These are phyloP conservation scores for Actenoides hombroni DNA, from an alignment of 2,113 vertebrate genomes.

Conservation along the genomic window DNA sequence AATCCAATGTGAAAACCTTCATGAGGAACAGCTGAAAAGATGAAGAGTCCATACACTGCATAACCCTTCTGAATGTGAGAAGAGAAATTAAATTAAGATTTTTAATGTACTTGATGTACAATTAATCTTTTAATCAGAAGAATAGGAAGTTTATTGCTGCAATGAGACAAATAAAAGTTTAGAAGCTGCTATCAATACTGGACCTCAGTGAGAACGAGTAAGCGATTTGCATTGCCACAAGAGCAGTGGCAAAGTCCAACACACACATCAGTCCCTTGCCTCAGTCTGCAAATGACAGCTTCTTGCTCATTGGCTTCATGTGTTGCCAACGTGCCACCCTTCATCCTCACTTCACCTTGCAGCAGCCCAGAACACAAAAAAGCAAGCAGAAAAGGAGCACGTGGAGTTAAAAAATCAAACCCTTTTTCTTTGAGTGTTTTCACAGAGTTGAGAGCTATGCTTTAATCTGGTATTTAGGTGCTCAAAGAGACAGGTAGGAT, in stretches of 20 bases:
- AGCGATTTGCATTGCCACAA: not conserved
- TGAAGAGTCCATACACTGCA: not conserved
- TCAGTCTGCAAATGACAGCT: not conserved
- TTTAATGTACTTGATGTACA: not conserved
- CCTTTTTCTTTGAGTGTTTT: not conserved
- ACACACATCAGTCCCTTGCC: not conserved
- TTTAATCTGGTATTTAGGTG: not conserved
- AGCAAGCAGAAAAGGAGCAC: not conserved
- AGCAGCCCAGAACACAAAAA: not conserved
- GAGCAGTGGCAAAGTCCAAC: not conserved
- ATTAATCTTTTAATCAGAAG: not conserved
- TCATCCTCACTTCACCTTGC: not conserved
- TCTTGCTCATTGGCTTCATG: not conserved
- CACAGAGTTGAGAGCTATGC: not conserved
- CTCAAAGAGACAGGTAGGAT: not conserved
- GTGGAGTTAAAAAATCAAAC: not conserved
- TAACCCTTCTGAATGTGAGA: not conserved
- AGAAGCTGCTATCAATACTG: not conserved
- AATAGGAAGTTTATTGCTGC: not conserved
- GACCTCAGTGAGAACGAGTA: not conserved
- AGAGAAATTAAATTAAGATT: not conserved
- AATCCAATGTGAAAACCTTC: not conserved
- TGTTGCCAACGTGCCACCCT: accelerated
- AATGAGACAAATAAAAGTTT: not conserved
- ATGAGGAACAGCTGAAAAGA: not conserved